phyloP scores from a whole-genome alignment of 2,113 vertebrate genomes.

The Hucho hucho region DNA sequence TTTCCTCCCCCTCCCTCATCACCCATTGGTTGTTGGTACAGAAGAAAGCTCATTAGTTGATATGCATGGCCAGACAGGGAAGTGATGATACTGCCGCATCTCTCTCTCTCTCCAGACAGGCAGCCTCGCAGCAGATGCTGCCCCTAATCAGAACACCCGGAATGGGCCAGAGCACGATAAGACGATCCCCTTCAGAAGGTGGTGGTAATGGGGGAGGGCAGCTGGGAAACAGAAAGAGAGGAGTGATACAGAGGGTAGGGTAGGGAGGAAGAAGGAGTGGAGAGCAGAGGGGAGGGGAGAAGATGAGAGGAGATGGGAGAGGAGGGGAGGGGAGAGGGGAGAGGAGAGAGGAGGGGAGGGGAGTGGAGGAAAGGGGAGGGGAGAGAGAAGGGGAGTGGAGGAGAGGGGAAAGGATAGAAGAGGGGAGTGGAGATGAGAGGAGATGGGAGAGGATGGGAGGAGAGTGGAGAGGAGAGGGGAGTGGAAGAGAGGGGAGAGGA shows the following conservation, averaged over 20 bases:
- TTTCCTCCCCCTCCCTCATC: neutral
- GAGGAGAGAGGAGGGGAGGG: too few species aligned
- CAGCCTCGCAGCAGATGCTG: neutral
- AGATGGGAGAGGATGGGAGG: too few species aligned
- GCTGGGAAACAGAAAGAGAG: neutral
- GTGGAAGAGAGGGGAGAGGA: too few species aligned
- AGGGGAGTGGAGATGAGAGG: too few species aligned
- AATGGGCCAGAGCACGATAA: neutral
- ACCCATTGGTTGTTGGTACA: neutral
- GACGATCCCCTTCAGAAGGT: neutral
- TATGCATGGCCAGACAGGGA: neutral
- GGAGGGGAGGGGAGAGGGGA: too few species aligned
- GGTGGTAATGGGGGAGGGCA: neutral
- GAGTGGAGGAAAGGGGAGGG: too few species aligned
- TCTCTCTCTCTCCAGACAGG: too few species aligned
- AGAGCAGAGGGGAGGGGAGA: neutral
- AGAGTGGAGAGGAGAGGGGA: too few species aligned
- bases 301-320: neutral
- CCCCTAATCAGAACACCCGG: neutral
- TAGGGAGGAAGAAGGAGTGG: neutral
- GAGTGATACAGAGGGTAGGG: neutral
- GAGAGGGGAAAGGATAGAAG: too few species aligned
- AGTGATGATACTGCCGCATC: neutral
- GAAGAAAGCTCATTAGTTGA: conserved; percentile 5
- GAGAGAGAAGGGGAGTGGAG: too few species aligned